Conservation (phyloP, 2,113 vertebrate species). For the Arizona elegans region DNA sequence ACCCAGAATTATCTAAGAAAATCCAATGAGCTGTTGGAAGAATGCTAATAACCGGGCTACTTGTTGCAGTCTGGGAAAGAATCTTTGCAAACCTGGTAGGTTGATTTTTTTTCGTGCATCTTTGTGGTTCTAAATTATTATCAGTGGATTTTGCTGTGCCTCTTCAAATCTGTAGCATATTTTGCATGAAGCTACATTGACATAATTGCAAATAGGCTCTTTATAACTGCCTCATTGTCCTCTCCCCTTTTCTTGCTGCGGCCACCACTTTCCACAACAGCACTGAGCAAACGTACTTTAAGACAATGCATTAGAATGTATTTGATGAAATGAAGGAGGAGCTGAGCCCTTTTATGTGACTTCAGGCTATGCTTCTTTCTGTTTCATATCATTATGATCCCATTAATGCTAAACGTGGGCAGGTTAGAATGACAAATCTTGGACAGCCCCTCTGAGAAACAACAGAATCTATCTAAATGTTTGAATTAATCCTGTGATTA, state of each 20-base stretch:
- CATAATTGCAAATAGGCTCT: background rate
- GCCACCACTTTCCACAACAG: background rate
- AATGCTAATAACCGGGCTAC: conserved; percentile 31
- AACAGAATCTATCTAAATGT: background rate
- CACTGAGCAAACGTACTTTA: background rate
- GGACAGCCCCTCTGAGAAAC: background rate
- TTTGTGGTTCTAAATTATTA: background rate
- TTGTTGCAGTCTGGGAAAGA: background rate
- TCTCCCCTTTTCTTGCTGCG: background rate
- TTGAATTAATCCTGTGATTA: background rate
- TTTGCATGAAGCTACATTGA: conserved; percentile 5
- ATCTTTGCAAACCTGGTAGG: conserved; percentile 10
- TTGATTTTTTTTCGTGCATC: conserved; percentile 5
- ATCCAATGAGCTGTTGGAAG: conserved; percentile 16
- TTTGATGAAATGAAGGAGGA: background rate
- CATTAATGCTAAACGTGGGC: background rate
- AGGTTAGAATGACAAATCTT: background rate
- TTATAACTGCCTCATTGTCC: background rate
- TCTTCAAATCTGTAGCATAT: background rate
- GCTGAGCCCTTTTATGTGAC: background rate
- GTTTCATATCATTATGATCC: background rate
- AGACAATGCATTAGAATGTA: background rate
- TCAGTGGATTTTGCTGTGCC: background rate
- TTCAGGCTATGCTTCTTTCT: background rate
- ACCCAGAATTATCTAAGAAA: conserved; percentile 15